Evolutionary conservation across 2,797 vertebrate genomes (phyloP), one percentile per base, ranked within the genome.

Genomic region (Gadopsis bispinosus): DNA sequence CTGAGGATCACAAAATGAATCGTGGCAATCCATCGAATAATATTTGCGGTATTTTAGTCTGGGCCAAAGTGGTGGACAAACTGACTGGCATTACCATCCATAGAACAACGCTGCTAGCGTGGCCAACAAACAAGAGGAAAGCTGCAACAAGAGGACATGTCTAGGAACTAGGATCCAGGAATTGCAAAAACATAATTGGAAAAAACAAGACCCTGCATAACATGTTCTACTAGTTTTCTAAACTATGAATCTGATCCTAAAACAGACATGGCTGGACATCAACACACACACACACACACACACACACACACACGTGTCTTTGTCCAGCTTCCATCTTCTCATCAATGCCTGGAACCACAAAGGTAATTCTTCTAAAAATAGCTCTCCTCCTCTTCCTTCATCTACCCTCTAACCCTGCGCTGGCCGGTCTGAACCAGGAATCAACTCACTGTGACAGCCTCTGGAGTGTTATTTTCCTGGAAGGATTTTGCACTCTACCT

Each of bases 391-490:
- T 81, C 80, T 86, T 88, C 83, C 87, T 87, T 85, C 73, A 79
- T 77, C 77, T 85, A 85, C 79, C 60, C 82, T 73, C 72, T 55
- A 54, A 63, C 75, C 73, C 60, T 65, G 37, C 4, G 9, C 69
- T 75, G 58, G 69, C 70, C 35, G 9, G 67, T 75, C 71, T 1
- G 17, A 81, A 80, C 69, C 83, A 79, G 80, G 81, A 88, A 70
- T 88, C 62, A 78, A 50, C 60, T 86, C 77, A 5, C 76, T 83
- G 83, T 90, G 84, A 56, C 37, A 88, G 87, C 73, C 69, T 69
- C 78, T 93, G 88, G 89, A 95, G 93, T 95, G 93, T 94, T 95
- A 93, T 94, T 94, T 95, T 94, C 94, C 94, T 94, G 93, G 89
- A 92, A 86, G 91, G 80, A 87, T 85, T 92, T 90, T 89, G 84